Conservation (phyloP, 2,113 vertebrate genomes). For the Brienomyrus brachyistius region DNA sequence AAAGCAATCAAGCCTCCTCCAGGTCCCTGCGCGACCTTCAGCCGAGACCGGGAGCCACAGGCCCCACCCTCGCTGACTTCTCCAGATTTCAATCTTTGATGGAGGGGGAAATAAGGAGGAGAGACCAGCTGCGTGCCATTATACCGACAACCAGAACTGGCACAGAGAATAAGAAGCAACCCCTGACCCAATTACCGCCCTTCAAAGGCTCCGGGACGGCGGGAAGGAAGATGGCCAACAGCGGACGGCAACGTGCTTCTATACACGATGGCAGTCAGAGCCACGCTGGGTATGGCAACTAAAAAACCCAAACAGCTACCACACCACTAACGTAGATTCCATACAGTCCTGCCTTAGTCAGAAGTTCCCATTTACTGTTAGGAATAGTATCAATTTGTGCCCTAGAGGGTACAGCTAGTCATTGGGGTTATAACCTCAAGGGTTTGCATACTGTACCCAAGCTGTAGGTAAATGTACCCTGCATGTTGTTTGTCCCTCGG, state of each 20-base stretch:
- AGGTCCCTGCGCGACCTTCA: not conserved
- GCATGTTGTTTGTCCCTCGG: not conserved
- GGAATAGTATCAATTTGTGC: not conserved
- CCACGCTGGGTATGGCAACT: not conserved
- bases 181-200: not conserved
- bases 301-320: not conserved
- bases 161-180: not conserved
- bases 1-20: not conserved
- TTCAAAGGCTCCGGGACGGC: not conserved
- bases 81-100: not conserved
- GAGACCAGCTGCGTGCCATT: constrained; percentile 7
- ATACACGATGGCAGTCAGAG: not conserved
- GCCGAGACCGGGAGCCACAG: not conserved
- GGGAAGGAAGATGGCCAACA: not conserved
- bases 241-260: not conserved
- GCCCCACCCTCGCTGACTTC: not conserved
- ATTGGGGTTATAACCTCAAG: not conserved
- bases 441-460: not conserved
- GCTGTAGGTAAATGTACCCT: not conserved
- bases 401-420: not conserved
- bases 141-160: constrained; percentile 13
- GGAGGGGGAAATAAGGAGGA: not conserved
- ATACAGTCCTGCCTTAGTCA: not conserved
- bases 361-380: not conserved
- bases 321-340: not conserved